Conservation (phyloP, 2,113 vertebrate species). For the Octodon degus region DNA sequence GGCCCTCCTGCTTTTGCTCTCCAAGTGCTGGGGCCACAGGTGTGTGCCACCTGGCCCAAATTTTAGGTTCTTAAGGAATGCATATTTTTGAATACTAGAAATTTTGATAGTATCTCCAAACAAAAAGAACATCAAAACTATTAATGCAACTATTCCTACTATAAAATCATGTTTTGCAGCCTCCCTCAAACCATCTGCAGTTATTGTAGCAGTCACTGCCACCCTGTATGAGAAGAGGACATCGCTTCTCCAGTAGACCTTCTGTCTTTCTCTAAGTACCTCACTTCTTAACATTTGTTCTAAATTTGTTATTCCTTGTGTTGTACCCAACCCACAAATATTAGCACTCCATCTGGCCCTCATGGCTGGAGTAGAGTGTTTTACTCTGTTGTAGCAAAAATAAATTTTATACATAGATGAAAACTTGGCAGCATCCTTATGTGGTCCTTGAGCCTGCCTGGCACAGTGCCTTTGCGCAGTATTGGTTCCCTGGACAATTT, state of each 20-base stretch:
- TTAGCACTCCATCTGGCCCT: constrained; percentile 71
- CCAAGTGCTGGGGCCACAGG: not conserved
- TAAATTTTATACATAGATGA: constrained; percentile 70
- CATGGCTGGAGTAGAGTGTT: constrained; percentile 55
- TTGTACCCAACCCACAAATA: constrained; percentile 30
- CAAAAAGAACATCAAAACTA: not conserved
- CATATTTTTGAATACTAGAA: not conserved
- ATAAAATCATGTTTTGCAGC: not conserved
- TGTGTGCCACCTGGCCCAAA: not conserved
- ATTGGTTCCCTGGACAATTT: not conserved
- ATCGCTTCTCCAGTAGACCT: constrained; percentile 35
- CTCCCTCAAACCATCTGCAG: not conserved
- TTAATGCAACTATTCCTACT: not conserved
- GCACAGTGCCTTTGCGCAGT: constrained; percentile 31
- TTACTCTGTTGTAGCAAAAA: constrained; percentile 75
- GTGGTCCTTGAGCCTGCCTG: constrained; percentile 14
- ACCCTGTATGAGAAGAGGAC: not conserved
- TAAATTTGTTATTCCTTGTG: constrained; percentile 50
- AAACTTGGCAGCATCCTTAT: constrained; percentile 67
- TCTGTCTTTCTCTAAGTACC: constrained; percentile 26
- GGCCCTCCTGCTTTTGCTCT: not conserved
- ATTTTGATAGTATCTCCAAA: constrained; percentile 30
- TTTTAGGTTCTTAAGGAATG: not conserved
- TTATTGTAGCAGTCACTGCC: not conserved
- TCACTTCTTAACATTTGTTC: constrained; percentile 64